Base-by-base conservation (phyloP, 1,140 invertebrate genomes). In the Hestina assimilis region DNA sequence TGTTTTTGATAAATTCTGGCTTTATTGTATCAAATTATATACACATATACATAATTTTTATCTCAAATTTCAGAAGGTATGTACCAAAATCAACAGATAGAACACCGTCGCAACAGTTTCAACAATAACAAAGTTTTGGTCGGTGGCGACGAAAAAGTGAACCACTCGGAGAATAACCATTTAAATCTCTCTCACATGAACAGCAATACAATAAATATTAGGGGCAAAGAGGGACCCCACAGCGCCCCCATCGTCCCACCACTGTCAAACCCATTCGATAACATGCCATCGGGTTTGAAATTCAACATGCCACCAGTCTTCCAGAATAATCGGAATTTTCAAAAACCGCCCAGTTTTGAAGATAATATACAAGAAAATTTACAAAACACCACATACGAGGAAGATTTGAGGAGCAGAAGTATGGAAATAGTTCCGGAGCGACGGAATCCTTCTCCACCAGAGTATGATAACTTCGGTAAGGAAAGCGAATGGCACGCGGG, bases 91-190 rank as follows among this genome's bases (percentile, higher is more conserved):
- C 72, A 71, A 19, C 43, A 46, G 26, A 20, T 47, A 4, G 64
- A 75, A 9, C 50, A 66, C 5, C 45, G 80, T 2, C 71, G 61
- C 3, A 61, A 75, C 59, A 76, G 72, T 26, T 84, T 82, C 64
- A 85, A 83, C 67, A 87, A 88, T 58, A 88, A 88, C 62, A 86
- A 86, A 61, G 85, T 88, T 0, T 28, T 88, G 8, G 85, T 88
- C 1, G 85, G 85, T 6, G 85, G 83, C 1, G 72, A 83, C 29
- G 76, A 80, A 15, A 76, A 70, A 1, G 28, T 59, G 50, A 70
- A 63, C 20, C 69, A 70, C 12, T 67, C 60, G 1, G 75, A 77
- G 1, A 55, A 66, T 3, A 76, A 66, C 47, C 60, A 71, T 31
- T 45, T 48, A 4, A 83, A 79, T 45, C 54, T 73, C 8, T 69